Evolutionary conservation across 1,140 invertebrate species (phyloP).

Genomic region (Uloborus diversus): DNA sequence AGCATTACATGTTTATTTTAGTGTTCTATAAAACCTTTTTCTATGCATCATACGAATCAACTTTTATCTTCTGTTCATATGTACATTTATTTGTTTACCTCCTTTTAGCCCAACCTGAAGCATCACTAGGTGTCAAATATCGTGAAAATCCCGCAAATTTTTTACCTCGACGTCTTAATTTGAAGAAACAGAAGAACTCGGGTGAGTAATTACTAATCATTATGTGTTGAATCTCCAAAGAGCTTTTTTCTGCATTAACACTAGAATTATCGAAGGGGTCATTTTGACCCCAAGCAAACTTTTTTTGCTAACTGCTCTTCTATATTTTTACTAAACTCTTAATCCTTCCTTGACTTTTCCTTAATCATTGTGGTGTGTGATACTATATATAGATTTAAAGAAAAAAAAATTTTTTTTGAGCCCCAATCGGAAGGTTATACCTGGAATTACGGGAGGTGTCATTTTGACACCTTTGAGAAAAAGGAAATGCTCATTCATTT

Average conservation of each 20-base stretch:
- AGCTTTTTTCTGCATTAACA: neutral
- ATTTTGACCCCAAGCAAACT: too few relatives aligned
- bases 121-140: neutral
- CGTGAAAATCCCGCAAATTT: neutral
- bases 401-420: neutral
- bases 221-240: neutral
- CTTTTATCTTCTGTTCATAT: too few relatives aligned
- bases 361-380: too few relatives aligned
- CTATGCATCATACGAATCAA: neutral
- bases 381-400: neutral
- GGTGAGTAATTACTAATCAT: neutral
- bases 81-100: neutral
- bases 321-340: too few relatives aligned
- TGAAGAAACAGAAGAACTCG: neutral
- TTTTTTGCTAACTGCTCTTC: too few relatives aligned
- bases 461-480: too few relatives aligned
- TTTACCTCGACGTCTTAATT: constrained; percentile 2
- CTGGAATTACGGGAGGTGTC: too few relatives aligned
- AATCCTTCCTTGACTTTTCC: too few relatives aligned
- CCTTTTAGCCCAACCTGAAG: neutral
- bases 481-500: too few relatives aligned
- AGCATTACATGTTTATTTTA: neutral
- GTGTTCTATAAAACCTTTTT: neutral
- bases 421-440: too few relatives aligned
- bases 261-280: too few relatives aligned